Base-by-base conservation (phyloP, 92 coral and sea anemone genomes). In the Umimayanthus chanpuru region DNA sequence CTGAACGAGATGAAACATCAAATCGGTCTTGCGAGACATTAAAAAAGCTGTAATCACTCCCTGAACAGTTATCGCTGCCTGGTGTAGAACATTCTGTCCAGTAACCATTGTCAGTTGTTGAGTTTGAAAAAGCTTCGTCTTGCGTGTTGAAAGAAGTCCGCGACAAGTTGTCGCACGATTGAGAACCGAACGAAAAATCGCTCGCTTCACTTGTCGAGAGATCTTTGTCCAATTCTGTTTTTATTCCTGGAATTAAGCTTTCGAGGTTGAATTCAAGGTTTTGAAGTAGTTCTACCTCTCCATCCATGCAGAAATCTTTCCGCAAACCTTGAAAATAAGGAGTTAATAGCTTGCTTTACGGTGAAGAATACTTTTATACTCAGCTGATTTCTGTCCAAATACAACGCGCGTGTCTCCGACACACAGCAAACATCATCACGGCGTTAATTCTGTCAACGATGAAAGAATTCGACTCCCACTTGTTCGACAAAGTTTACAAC, bases 241-340 rank as follows among this genome's bases (percentile, higher is more conserved):
- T 83, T 41, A 83, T 83, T 14, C 87, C 87, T 55, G 87, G 87
- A 70, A 83, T 83, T 38, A 83, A 74, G 76, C 78, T 83, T 38
- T 83, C 87, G 58, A 83, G 87, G 55, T 83, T 83, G 43, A 83
- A 83, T 43, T 83, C 87, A 83, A 83, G 87, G 53, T 78, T 43
- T 77, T 70, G 87, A 70, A 83, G 77, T 43, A 83, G 78, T 53
- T 83, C 87, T 83, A 83, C 87, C 20, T 83, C 87, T 83, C 87
- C 87, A 83, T 70, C 87, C 87, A 83, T 83, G 87, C 87, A 83
- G 76, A 83, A 83, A 83, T 70, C 77, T 83, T 83, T 83, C 87
- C 66, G 78, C 61, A 83, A 68, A 67, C 43, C 67, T 44, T 83
- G 67, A 20, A 43, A 75, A 75, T 75, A 75, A 20, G 40, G 18